phyloP scores from a whole-genome alignment of 2,797 vertebrate genomes.

The Monodelphis domestica region DNA sequence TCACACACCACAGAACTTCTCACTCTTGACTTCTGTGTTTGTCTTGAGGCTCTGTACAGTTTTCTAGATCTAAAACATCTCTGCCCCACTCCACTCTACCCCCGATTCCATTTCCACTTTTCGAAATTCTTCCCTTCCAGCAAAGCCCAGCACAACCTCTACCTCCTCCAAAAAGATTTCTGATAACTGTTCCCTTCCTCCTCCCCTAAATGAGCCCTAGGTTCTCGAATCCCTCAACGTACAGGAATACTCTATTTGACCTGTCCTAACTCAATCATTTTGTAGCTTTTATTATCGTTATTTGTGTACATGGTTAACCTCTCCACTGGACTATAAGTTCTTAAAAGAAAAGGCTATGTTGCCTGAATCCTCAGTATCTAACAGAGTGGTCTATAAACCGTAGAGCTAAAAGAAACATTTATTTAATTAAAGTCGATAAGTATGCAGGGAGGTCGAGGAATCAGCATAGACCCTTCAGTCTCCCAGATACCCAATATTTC shows the following conservation, averaged over 20 bases:
- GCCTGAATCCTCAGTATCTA: background rate
- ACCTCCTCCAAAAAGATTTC: background rate
- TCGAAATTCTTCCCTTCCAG: background rate
- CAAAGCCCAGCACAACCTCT: background rate
- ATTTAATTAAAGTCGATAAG: rapidly evolving
- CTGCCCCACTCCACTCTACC: background rate
- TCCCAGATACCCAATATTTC: background rate
- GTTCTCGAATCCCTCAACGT: background rate
- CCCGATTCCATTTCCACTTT: background rate
- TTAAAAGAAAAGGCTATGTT: background rate
- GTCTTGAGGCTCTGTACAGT: background rate
- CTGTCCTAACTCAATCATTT: background rate
- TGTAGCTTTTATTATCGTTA: background rate
- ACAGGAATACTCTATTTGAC: no score
- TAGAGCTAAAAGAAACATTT: no score
- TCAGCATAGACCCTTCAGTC: background rate
- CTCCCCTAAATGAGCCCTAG: background rate
- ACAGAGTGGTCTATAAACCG: background rate
- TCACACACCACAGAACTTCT: background rate
- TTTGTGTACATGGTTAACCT: background rate
- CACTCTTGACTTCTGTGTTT: background rate
- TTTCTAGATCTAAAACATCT: background rate
- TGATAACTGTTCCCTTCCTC: no score
- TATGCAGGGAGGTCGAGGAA: background rate
- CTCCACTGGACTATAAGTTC: no score